Conservation (phyloP, 2,113 vertebrate species). For the Prionailurus viverrinus region DNA sequence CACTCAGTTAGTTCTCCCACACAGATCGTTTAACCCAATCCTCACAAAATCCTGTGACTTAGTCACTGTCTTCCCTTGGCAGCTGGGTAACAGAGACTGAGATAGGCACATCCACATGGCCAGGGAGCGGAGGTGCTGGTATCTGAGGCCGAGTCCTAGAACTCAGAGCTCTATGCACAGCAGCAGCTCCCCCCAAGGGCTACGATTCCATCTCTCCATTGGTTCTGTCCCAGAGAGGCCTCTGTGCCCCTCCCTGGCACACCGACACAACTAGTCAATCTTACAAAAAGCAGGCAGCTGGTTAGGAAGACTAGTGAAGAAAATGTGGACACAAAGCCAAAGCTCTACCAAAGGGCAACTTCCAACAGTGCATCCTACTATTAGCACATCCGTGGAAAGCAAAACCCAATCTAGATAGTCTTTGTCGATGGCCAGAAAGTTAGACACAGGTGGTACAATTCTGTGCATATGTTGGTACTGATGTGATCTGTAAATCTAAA, state of each 20-base stretch:
- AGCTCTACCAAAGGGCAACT: not conserved
- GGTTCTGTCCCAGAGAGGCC: not conserved
- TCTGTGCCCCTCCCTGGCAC: too few species aligned
- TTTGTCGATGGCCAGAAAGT: not conserved
- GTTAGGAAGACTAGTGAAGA: not conserved
- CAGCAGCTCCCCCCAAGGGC: not conserved
- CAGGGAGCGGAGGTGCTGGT: not conserved
- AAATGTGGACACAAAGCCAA: not conserved
- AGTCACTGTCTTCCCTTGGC: not conserved
- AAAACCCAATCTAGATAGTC: not conserved
- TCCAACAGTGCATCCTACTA: not conserved
- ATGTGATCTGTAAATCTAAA: not conserved
- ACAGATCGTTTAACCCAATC: not conserved
- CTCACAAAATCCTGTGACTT: not conserved
- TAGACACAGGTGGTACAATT: not conserved
- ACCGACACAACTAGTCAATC: not conserved
- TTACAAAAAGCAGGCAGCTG: not conserved
- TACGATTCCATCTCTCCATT: not conserved
- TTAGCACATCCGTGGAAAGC: not conserved
- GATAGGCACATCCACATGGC: not conserved
- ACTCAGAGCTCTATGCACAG: not conserved
- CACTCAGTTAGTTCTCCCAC: not conserved
- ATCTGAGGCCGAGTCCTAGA: not conserved
- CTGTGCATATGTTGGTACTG: too few species aligned
- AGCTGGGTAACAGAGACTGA: not conserved